phyloP scores from a whole-genome alignment of 2,797 vertebrate genomes.

The Eutrigla gurnardus region DNA sequence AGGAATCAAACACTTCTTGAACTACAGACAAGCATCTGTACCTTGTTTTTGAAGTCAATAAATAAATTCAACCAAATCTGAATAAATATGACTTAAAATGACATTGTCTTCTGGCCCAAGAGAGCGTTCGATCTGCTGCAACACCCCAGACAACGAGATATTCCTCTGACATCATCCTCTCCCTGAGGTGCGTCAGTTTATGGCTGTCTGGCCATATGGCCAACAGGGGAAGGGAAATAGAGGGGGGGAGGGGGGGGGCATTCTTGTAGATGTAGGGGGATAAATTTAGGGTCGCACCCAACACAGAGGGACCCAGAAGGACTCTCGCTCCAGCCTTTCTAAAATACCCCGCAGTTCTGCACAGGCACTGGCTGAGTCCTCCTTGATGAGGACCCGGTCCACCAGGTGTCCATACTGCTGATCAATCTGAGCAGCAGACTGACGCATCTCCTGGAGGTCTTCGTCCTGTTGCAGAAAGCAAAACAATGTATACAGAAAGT shows the following conservation, averaged over 20 bases:
- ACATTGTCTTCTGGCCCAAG: conserved; percentile 21
- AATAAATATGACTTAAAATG: conserved; percentile 37
- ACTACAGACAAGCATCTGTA: conserved; percentile 4
- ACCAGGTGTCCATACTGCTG: conserved; percentile 93
- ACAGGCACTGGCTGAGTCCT: conserved; percentile 90
- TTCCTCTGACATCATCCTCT: conserved; percentile 52
- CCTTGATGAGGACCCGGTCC: conserved; percentile 91
- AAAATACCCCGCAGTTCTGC: conserved; percentile 87
- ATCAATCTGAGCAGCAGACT: conserved; percentile 92
- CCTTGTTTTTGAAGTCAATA: conserved; percentile 9
- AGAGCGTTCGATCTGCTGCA: conserved; percentile 28
- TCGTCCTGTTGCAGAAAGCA: conserved; percentile 85
- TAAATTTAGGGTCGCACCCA: conserved; percentile 90
- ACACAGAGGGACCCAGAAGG: conserved; percentile 91
- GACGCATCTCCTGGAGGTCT: conserved; percentile 92
- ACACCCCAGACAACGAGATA: conserved; percentile 29
- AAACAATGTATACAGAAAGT: background rate
- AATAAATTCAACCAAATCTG: conserved; percentile 38
- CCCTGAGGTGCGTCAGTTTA: conserved; percentile 41
- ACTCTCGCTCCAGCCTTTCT: conserved; percentile 90
- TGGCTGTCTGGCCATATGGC: conserved; percentile 17
- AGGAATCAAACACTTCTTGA: conserved; percentile 21
- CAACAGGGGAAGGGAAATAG: background rate
- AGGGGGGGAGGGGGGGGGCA: background rate
- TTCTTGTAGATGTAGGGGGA: conserved; percentile 12